These are phyloP conservation scores for Lithophane semibrunnea DNA, from an alignment of 2,888 invertebrate species.

Conservation along the genomic window DNA sequence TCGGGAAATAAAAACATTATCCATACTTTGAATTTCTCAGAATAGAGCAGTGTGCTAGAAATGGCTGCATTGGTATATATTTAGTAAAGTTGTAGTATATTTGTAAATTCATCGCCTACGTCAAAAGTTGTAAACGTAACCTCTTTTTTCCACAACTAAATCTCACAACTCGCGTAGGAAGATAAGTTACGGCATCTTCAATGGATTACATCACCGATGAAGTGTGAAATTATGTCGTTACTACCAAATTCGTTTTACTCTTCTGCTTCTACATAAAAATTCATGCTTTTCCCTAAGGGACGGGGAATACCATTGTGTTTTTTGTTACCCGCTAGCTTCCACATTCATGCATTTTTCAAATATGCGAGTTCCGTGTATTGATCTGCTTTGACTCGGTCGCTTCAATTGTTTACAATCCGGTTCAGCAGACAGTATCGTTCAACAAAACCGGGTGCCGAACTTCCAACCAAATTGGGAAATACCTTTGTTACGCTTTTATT, in stretches of 20 bases:
- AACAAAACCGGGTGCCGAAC: neutral
- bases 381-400: slow-evolving; percentile 11
- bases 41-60: slow-evolving; percentile 15
- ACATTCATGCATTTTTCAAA: slow-evolving; percentile 22
- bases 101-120: slow-evolving; percentile 36
- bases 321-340: slow-evolving; percentile 5
- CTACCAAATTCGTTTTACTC: slow-evolving; percentile 36
- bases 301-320: neutral
- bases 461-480: neutral
- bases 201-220: slow-evolving; percentile 31
- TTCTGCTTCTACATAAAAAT: slow-evolving; percentile 21
- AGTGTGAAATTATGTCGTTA: slow-evolving; percentile 35
- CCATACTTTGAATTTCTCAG: slow-evolving; percentile 26
- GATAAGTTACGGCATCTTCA: slow-evolving; percentile 21
- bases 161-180: slow-evolving; percentile 47
- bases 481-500: slow-evolving; percentile 12
- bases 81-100: neutral
- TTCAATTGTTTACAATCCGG: slow-evolving; percentile 18
- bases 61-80: neutral
- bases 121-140: slow-evolving; percentile 36
- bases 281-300: slow-evolving; percentile 2
- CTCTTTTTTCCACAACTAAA: slow-evolving; percentile 12
- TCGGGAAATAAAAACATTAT: slow-evolving; percentile 27
- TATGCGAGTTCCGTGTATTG: slow-evolving; percentile 1
- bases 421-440: slow-evolving; percentile 11